These are phyloP conservation scores for Abscondita cerata DNA, from an alignment of 2,888 invertebrate species.

Conservation along the genomic window DNA sequence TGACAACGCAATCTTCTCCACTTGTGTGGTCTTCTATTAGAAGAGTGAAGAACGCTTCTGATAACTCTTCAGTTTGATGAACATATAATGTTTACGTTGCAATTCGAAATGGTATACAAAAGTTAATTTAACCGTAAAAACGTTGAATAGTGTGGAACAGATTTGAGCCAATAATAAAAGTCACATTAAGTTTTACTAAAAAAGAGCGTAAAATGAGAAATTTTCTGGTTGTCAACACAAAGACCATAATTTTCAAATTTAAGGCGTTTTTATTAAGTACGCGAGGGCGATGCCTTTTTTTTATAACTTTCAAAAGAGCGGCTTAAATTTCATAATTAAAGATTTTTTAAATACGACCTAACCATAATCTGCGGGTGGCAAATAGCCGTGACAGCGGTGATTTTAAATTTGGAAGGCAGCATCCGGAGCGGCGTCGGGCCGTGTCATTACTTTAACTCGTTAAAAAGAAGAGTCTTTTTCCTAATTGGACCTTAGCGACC, in stretches of 20 bases:
- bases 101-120: no score
- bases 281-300: no score
- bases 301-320: not conserved
- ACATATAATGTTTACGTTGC: no score
- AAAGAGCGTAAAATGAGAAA: conserved; percentile 45
- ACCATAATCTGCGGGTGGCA: conserved; percentile 52
- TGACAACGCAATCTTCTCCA: no score
- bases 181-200: conserved; percentile 41
- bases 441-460: conserved; percentile 55
- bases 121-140: conserved; percentile 14
- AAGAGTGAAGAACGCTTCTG: no score
- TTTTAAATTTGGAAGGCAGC: conserved; percentile 51
- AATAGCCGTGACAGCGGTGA: conserved; percentile 50
- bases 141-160: conserved; percentile 27
- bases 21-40: no score
- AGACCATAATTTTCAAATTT: conserved; percentile 18
- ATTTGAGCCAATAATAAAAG: conserved; percentile 43
- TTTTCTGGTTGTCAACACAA: conserved; percentile 45
- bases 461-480: conserved; percentile 54
- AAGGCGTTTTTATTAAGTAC: no score
- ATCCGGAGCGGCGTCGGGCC: conserved; percentile 54
- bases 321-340: conserved; percentile 38
- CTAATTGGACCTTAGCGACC: conserved; percentile 51
- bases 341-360: conserved; percentile 46
- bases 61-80: no score